These are phyloP conservation scores for Nansenia antarctica DNA, from an alignment of 2,113 vertebrate species.

Conservation along the genomic window DNA sequence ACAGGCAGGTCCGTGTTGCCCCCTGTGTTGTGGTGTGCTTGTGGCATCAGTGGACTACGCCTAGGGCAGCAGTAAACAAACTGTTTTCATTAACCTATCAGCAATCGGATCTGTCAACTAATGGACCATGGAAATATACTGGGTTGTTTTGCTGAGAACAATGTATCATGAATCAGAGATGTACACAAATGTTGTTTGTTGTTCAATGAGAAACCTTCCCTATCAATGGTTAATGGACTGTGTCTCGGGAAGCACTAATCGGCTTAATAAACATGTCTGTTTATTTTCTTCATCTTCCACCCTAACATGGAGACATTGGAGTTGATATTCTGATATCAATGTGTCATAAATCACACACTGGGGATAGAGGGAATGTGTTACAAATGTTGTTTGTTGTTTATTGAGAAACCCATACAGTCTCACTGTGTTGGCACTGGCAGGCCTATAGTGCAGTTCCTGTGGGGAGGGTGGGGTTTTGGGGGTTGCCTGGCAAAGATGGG, in stretches of 20 bases:
- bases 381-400: constrained; percentile 3
- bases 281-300: too few species aligned
- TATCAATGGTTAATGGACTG: too few species aligned
- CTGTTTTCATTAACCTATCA: background rate
- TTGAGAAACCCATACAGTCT: background rate
- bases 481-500: constrained; percentile 40
- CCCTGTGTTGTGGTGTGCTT: background rate
- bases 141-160: constrained; percentile 45
- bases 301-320: too few species aligned
- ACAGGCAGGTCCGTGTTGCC: constrained; percentile 9
- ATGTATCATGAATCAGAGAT: constrained; percentile 57
- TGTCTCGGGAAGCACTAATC: too few species aligned
- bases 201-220: background rate
- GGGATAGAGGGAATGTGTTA: too few species aligned
- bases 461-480: constrained; percentile 46
- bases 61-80: background rate
- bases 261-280: too few species aligned
- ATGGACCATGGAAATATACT: background rate
- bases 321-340: too few species aligned
- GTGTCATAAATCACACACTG: too few species aligned
- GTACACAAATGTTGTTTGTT: constrained; percentile 1
- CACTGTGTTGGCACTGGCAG: constrained; percentile 20
- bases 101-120: background rate
- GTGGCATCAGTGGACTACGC: constrained; percentile 5
- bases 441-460: constrained; percentile 15